Conservation (phyloP, 2,888 invertebrate species). For the Phortica okadai region DNA sequence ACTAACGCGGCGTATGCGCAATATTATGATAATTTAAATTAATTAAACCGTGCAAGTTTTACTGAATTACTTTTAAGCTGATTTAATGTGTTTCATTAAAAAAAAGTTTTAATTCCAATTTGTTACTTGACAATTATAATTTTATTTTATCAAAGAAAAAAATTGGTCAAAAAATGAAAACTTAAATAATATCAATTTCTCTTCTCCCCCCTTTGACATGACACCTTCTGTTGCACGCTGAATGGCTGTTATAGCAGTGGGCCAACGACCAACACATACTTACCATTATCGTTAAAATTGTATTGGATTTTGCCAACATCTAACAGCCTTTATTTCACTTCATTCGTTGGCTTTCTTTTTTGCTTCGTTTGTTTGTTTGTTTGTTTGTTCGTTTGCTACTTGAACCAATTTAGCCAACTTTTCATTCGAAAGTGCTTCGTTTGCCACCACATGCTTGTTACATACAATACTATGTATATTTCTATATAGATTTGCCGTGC, state of each 20-base stretch:
- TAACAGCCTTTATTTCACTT: slow-evolving; percentile 30
- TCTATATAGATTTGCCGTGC: slow-evolving; percentile 66
- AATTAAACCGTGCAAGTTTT: slow-evolving; percentile 27
- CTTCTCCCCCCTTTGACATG: slow-evolving; percentile 24
- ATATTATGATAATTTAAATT: slow-evolving; percentile 19
- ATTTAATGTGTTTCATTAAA: background rate
- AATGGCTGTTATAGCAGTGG: slow-evolving; percentile 11
- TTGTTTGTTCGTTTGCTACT: background rate
- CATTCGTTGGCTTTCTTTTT: slow-evolving; percentile 44
- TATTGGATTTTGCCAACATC: slow-evolving; percentile 63
- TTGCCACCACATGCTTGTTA: background rate
- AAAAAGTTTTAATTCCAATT: background rate
- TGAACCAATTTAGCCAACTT: background rate
- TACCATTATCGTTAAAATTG: slow-evolving; percentile 66
- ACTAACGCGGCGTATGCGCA: background rate
- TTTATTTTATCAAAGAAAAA: background rate
- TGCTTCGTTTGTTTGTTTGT: background rate
- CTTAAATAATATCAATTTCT: slow-evolving; percentile 61
- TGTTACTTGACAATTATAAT: background rate
- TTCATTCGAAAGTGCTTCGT: background rate
- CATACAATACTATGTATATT: slow-evolving; percentile 27
- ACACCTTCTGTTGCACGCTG: background rate
- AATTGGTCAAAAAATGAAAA: slow-evolving; percentile 25
- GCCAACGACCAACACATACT: slow-evolving; percentile 21
- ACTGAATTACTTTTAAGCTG: background rate